Evolutionary conservation across 2,797 vertebrate species (phyloP).

Genomic region (Coilia nasus): DNA sequence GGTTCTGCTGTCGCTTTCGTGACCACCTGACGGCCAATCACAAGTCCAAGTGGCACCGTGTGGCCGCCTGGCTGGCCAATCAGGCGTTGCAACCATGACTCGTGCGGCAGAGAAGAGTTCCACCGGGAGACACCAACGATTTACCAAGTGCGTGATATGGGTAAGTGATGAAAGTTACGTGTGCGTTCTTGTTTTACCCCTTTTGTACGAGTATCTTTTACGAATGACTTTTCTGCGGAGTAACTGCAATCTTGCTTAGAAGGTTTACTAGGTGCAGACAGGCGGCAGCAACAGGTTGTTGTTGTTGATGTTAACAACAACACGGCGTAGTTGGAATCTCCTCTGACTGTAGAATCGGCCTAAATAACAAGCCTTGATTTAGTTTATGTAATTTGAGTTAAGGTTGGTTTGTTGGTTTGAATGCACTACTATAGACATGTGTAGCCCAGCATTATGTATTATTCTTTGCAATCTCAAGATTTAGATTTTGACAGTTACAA

Average conservation of each 20-base stretch:
- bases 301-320: background rate
- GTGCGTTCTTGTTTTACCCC: background rate
- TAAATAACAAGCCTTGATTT: background rate
- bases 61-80: background rate
- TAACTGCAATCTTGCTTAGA: too few species aligned
- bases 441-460: too few species aligned
- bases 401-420: too few species aligned
- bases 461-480: too few species aligned
- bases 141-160: background rate
- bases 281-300: background rate
- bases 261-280: too few species aligned
- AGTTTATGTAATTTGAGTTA: background rate
- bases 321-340: too few species aligned
- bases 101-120: background rate
- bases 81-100: background rate
- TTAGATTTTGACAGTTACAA: too few species aligned
- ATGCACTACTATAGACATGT: too few species aligned
- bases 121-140: background rate
- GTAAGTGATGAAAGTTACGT: background rate
- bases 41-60: slow-evolving; percentile 1
- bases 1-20: background rate
- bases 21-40: background rate
- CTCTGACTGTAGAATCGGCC: background rate
- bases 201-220: background rate
- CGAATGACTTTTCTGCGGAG: background rate